Conservation (phyloP, 2,888 invertebrate species). For the Eupithecia subumbrata region DNA sequence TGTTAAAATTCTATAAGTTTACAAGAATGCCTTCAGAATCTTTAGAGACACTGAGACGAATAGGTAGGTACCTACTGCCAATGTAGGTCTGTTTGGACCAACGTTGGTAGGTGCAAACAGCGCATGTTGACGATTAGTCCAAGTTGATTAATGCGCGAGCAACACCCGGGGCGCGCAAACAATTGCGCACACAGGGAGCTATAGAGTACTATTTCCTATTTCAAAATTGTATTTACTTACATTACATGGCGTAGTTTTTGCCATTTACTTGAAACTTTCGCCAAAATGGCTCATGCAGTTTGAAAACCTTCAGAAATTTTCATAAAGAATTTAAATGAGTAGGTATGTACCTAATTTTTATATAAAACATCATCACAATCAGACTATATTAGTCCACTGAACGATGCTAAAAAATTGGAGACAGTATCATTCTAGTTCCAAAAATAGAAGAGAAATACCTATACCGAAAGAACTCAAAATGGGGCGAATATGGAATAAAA, state of each 20-base stretch:
- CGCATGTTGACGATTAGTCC: constrained; percentile 6
- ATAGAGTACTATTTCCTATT: not conserved
- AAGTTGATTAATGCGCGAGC: constrained; percentile 50
- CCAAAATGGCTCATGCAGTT: not conserved
- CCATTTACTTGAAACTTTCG: not conserved
- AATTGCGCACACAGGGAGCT: not conserved
- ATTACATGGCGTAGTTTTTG: not conserved
- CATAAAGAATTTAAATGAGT: too few relatives aligned
- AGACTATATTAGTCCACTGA: too few relatives aligned
- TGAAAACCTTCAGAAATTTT: too few relatives aligned
- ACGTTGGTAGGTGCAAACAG: not conserved
- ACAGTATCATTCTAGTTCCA: too few relatives aligned
- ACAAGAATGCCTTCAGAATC: not conserved
- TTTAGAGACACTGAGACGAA: not conserved
- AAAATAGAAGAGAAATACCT: too few relatives aligned
- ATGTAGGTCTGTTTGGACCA: not conserved
- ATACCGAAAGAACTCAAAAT: too few relatives aligned
- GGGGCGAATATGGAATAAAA: too few relatives aligned
- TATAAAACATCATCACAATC: too few relatives aligned
- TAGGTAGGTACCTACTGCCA: not conserved
- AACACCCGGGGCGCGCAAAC: constrained; percentile 3
- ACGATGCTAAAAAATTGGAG: too few relatives aligned
- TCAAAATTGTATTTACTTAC: not conserved
- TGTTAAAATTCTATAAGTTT: too few relatives aligned
- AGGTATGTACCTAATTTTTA: too few relatives aligned